phyloP scores from a whole-genome alignment of 2,797 vertebrate genomes.

The Uromys caudimaculatus region DNA sequence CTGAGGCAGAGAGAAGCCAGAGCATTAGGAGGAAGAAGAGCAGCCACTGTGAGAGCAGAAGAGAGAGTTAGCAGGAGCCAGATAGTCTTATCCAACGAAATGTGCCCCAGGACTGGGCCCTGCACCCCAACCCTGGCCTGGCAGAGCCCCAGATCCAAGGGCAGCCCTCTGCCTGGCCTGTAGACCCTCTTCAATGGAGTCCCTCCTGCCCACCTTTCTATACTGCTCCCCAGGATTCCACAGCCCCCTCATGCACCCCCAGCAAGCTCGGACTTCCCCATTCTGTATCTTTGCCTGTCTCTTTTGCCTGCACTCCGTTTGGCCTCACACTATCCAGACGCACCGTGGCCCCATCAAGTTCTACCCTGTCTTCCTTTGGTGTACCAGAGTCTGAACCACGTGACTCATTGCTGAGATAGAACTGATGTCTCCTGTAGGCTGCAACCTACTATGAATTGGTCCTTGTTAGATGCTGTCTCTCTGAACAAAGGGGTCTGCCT shows the following conservation, averaged over 20 bases:
- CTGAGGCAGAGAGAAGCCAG: slow-evolving; percentile 90
- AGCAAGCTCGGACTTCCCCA: background rate
- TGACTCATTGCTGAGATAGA: background rate
- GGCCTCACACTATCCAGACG: background rate
- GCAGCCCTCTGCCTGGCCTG: background rate
- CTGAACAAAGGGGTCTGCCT: background rate
- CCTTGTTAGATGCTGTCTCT: background rate
- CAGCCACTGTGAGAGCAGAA: slow-evolving; percentile 85
- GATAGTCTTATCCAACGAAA: background rate
- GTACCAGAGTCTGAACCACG: background rate
- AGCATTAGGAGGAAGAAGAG: slow-evolving; percentile 84
- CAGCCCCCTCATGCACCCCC: background rate
- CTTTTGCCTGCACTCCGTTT: background rate
- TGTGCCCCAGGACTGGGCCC: background rate
- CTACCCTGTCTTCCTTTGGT: background rate
- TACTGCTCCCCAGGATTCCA: background rate
- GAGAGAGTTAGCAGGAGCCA: slow-evolving; percentile 83
- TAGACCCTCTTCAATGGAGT: too few species aligned
- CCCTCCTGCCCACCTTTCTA: background rate
- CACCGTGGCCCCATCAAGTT: background rate
- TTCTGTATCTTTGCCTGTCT: background rate
- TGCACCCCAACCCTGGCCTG: background rate
- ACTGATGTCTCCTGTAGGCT: fast-evolving
- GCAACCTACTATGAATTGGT: background rate
- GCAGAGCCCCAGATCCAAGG: too few species aligned